A percentile compares a stretch with the other conserved stretches of the same genome.
Evolutionary conservation across 2,797 vertebrate species (phyloP).

Genomic region (Parauchenoglanis ngamensis): DNA sequence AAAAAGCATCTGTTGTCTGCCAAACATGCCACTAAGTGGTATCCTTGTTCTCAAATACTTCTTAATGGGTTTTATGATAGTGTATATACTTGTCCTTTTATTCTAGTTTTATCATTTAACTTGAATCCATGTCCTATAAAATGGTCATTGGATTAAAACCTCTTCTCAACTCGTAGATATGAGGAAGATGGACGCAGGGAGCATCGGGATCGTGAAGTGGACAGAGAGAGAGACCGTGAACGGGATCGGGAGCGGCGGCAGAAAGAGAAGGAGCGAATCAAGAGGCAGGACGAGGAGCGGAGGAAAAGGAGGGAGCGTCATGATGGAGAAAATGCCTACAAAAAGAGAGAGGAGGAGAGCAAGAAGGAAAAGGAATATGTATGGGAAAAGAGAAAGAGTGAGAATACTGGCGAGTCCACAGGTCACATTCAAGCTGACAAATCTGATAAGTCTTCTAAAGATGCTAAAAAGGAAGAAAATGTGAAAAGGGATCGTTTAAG

Average conservation of each 20-base stretch:
- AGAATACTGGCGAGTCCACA: conserved; percentile 74
- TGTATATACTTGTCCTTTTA: background rate
- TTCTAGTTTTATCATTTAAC: background rate
- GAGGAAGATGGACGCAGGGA: conserved; percentile 89
- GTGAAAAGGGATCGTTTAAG: conserved; percentile 89
- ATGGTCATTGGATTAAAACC: background rate
- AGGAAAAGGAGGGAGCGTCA: conserved; percentile 88
- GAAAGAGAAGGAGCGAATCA: conserved; percentile 84
- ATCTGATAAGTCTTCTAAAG: conserved; percentile 80
- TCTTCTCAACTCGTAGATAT: conserved; percentile 66
- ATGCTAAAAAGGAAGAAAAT: conserved; percentile 87
- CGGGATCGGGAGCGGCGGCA: conserved; percentile 83
- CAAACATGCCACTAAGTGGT: background rate
- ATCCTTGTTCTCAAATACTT: background rate
- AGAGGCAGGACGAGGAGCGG: conserved; percentile 90
- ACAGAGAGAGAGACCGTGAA: conserved; percentile 84
- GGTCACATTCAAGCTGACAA: conserved; percentile 72
- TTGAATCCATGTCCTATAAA: background rate
- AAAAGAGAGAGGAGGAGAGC: conserved; percentile 87
- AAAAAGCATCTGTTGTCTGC: background rate
- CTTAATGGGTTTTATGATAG: no score
- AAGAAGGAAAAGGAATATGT: conserved; percentile 85
- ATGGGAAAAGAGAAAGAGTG: conserved; percentile 85
- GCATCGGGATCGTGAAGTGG: conserved; percentile 86
- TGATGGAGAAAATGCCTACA: conserved; percentile 85